Base-by-base conservation (phyloP, 2,888 invertebrate genomes). In the Octonoba sinensis region DNA sequence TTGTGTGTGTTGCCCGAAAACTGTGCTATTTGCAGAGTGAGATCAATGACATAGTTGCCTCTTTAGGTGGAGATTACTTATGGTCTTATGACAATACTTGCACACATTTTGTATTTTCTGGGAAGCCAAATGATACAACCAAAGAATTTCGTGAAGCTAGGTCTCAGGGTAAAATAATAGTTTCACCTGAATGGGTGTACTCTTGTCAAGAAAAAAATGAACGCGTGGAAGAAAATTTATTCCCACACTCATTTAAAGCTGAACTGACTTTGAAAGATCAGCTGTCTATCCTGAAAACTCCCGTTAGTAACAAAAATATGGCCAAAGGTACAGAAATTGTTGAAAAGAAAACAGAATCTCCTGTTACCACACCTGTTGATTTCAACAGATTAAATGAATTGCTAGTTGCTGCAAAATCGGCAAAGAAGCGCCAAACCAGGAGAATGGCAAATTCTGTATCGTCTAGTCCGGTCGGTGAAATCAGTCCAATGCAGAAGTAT, bases 121-220 rank as follows among this genome's bases (percentile, higher is more conserved):
- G 89, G 0, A 87, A 88, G 66, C 84, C 86, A 8, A 89, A 88
- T 87, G 89, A 89, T 77, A 86, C 85, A 3, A 87, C 87, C 69
- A 89, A 87, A 84, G 90, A 90, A 71, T 83, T 85, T 65, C 66
- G 78, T 22, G 72, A 74, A 59, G 89, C 89, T 0, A 87, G 87
- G 78, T 87, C 87, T n/a, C 86, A 88, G 36, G 87, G 87, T 20
- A 89, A 89, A 82, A 82, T 86, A 13, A 87, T 89, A 59, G 89
- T 90, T 6, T 88, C 88, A 12, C 89, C 89, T 12, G 87, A 89
- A 57, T 90, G 90, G 90, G 85, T 90, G 8, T 85, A 85, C 71
- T 85, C 85, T 69, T 87, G 87, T 60, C 79, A 76, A 78, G 88
- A 89, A 83, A 87, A 88, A 78, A 87, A 87, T 57, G 78, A 83